Evolutionary conservation across 2,888 invertebrate species (phyloP), one percentile per base, ranked within the genome.

Genomic region (Myopa tessellatipennis): DNA sequence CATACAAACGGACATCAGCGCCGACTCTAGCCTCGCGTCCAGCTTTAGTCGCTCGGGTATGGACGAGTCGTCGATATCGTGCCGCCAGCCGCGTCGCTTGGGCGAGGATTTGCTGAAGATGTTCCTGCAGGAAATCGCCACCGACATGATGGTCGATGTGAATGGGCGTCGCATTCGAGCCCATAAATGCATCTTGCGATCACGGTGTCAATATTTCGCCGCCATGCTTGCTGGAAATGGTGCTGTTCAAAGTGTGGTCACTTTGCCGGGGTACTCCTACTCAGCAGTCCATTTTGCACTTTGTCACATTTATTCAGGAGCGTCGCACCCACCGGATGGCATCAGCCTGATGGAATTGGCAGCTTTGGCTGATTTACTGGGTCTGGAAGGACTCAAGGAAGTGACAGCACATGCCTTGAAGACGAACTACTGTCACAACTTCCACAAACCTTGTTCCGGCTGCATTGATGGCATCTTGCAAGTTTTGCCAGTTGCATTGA

Each of bases 231-330:
- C 95, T 82, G 97, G 96, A 1, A 94, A 95, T 78, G 68, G 67
- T 14, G 36, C 26, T 16, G 92, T 94, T 40, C 95, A 96, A 85
- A 95, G 96, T 87, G 93, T 95, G 4, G 96, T 97, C 77, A 92
- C 93, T n/a, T 90, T 97, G 77, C 95, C 96, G 84, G 95, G 96
- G 91, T 95, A 91, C 88, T 90, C 96, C 0, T 95, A 94, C 85
- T 94, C 93, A 80, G 94, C 95, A 1, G 96, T 97, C 4, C 95
- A 97, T 89, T 98, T 98, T 90, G 95, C 96, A 0, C 90, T 98
- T 79, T 95, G 96, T 83, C 98, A 98, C 88, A 95, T 98, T 81
- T 98, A 98, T 87, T 97, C 98, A 79, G 98, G 98, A 4, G 94
- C 96, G 45, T 95, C 95, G 58, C 94, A 95, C 83, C 94, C 98